Base-by-base conservation (phyloP, 2,113 vertebrate genomes). In the Halichoerus grypus region DNA sequence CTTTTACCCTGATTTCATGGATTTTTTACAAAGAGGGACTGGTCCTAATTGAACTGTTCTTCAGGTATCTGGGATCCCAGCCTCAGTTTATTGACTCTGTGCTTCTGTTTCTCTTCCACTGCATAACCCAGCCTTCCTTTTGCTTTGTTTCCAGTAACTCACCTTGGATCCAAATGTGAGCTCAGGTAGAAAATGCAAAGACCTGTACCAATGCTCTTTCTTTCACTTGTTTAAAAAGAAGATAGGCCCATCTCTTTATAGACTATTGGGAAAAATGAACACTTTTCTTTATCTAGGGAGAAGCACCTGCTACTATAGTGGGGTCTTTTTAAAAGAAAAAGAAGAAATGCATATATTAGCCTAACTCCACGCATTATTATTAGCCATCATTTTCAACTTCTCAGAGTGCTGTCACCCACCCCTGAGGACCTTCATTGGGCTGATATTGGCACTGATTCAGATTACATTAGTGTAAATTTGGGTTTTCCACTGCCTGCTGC, bases 381-480 rank as follows among this genome's bases (percentile, higher is more conserved):
- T 65, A 88, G 76, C 51, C 77, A 93, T 94, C 87, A 92, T 80
- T 93, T 96, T 95, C 65, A 88, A 46, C 72, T 95, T 96, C 63
- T 94, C 63, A 59, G 69, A 95, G 42, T 63, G 42, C 88, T 97
- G 83, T 97, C 94, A 96, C 12, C 65, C 31, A 88, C 76, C 72
- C 67, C 65, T 1, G 1, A 94, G 71, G 92, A 88, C 53, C 33
- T 85, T 97, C 81, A 31, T 12, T 2, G 21, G 91, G 36, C 76
- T 94, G 80, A 92, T 92, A 42, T 36, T 97, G 96, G 97, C 96
- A 91, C 42, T 0, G 2, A 80, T 96, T 97, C 96, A 96, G 95
- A 74, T 90, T 86, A 79, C 53, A 86, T 97, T 97, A 95, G 94
- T 96, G 81, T 96, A 72, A 96, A 97, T 96, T 97, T 96, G 82